Evolutionary conservation across 2,797 vertebrate species (phyloP), one percentile per base, ranked within the genome.

Genomic region (Gadopsis marmoratus): DNA sequence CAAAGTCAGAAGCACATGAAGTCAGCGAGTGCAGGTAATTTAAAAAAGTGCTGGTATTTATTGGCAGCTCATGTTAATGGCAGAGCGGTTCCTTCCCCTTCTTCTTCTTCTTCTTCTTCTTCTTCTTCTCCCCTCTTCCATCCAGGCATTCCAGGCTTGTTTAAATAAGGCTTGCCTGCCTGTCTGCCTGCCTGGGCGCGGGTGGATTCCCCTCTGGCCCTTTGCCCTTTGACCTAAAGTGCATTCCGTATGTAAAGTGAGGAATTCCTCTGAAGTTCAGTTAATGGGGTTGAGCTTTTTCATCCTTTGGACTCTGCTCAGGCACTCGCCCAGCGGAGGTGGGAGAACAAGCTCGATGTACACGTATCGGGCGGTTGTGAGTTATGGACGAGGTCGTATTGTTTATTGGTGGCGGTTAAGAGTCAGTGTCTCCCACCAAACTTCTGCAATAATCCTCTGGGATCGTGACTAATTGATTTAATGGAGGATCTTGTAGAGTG

Each of bases 171-270:
- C 94, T 91, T 91, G 93, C 82, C 76, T 85, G 90, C 95, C 76
- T 85, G 95, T 94, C 92, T 91, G 94, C 86, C 93, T 95, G 90
- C 95, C 95, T 93, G 94, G 94, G 94, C 92, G 93, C 94, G 93
- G 94, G 93, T 95, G 92, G 93, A 95, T 95, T 94, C 96, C 96
- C 96, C 96, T 96, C 95, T 95, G 96, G 96, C 96, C 94, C 95
- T 94, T 91, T 97, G 96, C 95, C 96, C 96, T 97, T 95, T 96
- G 96, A 96, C 96, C 95, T 84, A 54, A 89, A 90, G 91, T 91
- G 92, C 94, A 95, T 96, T 95, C 95, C 87, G 41, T 92, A 94
- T 95, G 93, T 94, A 94, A 94, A 94, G 93, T 93, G 94, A 94
- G 93, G 95, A 96, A 96, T 96, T 95, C 94, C 88, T 96, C 94